Evolutionary conservation across 2,888 invertebrate species (phyloP).

Genomic region (Brachylomia viminalis): DNA sequence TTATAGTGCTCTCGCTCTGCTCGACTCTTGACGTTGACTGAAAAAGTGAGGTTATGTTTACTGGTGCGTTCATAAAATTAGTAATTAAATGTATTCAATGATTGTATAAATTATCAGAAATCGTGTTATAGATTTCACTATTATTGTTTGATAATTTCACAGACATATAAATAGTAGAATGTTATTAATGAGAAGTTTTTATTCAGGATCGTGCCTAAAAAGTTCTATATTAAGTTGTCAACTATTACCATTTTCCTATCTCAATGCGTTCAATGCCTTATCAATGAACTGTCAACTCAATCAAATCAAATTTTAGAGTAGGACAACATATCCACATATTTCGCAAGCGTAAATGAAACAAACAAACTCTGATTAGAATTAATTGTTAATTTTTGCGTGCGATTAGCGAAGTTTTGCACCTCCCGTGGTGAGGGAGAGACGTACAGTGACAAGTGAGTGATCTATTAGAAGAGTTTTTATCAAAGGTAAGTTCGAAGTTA

Average conservation of each 20-base stretch:
- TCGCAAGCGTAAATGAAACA: slow-evolving; percentile 50
- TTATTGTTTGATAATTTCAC: not conserved
- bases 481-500: slow-evolving; percentile 25
- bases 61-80: slow-evolving; percentile 41
- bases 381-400: slow-evolving; percentile 6
- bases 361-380: slow-evolving; percentile 15
- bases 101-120: no score
- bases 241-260: no score
- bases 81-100: not conserved
- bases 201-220: not conserved
- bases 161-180: no score
- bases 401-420: slow-evolving; percentile 17
- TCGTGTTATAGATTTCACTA: not conserved
- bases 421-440: slow-evolving; percentile 27
- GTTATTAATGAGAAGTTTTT: not conserved
- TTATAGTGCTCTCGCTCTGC: slow-evolving; percentile 14
- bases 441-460: slow-evolving; percentile 1
- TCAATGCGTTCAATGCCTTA: slow-evolving; percentile 45
- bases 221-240: not conserved
- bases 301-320: slow-evolving; percentile 27
- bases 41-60: slow-evolving; percentile 61
- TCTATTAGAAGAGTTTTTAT: not conserved
- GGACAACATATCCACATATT: slow-evolving; percentile 24
- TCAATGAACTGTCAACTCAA: slow-evolving; percentile 43
- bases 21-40: slow-evolving; percentile 34